These are phyloP conservation scores for Trachemys scripta DNA, from an alignment of 2,113 vertebrate species.

Conservation along the genomic window DNA sequence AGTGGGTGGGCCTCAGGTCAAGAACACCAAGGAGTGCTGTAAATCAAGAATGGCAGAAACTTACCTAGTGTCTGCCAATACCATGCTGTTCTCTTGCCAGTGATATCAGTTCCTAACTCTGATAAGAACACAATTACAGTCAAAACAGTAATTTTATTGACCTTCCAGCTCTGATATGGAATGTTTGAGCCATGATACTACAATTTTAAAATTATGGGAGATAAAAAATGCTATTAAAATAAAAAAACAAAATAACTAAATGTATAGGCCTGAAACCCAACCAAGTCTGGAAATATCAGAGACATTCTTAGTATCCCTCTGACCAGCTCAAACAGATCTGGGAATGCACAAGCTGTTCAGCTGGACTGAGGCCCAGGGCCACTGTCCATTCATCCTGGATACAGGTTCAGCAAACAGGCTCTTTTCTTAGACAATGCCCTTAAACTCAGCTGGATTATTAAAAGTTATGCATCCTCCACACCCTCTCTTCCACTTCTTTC, in stretches of 20 bases:
- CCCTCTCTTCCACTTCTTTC: not conserved
- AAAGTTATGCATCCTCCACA: not conserved
- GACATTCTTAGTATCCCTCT: constrained; percentile 9
- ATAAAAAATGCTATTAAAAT: not conserved
- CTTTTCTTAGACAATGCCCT: constrained; percentile 24
- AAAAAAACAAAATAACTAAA: not conserved
- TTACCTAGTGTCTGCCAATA: not conserved
- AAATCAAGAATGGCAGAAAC: not conserved
- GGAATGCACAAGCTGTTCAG: constrained; percentile 47
- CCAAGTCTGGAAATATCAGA: not conserved
- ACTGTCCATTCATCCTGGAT: constrained; percentile 18
- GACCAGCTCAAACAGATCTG: constrained; percentile 19
- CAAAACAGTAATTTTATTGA: not conserved
- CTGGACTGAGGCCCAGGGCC: not conserved
- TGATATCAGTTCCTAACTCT: not conserved
- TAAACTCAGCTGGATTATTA: not conserved
- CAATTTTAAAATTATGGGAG: not conserved
- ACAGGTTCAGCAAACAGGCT: constrained; percentile 21
- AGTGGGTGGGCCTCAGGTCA: not conserved
- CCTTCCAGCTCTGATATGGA: not conserved
- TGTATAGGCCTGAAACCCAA: not conserved
- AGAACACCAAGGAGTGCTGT: not conserved
- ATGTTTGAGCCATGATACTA: not conserved
- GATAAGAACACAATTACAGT: not conserved
- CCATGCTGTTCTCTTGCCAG: not conserved